phyloP scores from a whole-genome alignment of 1,140 invertebrate genomes.

The Chrysoperla carnea region DNA sequence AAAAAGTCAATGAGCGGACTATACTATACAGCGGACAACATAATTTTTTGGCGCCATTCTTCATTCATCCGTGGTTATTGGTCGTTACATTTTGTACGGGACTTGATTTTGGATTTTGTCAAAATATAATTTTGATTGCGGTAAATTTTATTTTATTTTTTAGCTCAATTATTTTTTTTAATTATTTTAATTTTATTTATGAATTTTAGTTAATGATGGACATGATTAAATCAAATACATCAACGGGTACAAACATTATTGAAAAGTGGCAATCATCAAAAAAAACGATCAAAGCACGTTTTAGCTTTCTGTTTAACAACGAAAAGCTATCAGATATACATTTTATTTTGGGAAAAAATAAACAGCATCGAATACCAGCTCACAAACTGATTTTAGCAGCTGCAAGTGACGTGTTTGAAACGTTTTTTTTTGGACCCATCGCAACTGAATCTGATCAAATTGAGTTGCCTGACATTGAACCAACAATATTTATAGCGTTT shows the following conservation, averaged over 20 bases:
- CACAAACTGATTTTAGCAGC: slow-evolving; percentile 72
- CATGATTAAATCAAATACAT: too few relatives aligned
- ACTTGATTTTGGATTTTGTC: too few relatives aligned
- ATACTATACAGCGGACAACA: too few relatives aligned
- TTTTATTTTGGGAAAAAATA: slow-evolving; percentile 56
- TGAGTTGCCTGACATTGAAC: slow-evolving; percentile 70
- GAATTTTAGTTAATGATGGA: too few relatives aligned
- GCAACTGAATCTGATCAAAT: slow-evolving; percentile 51
- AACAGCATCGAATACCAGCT: slow-evolving; percentile 57
- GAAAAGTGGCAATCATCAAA: slow-evolving; percentile 53
- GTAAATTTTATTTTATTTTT: too few relatives aligned
- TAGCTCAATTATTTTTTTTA: too few relatives aligned
- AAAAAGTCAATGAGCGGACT: too few relatives aligned
- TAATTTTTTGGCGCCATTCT: too few relatives aligned
- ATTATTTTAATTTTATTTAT: too few relatives aligned
- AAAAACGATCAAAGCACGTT: slow-evolving; percentile 54
- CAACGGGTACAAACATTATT: slow-evolving; percentile 15
- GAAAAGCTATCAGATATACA: slow-evolving; percentile 65
- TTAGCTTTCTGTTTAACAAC: slow-evolving; percentile 65
- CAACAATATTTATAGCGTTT: slow-evolving; percentile 52
- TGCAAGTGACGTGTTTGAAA: slow-evolving; percentile 71
- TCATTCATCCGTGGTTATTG: too few relatives aligned
- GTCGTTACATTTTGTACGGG: too few relatives aligned
- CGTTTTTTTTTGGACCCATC: slow-evolving; percentile 67
- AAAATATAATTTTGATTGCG: too few relatives aligned